Evolutionary conservation across 2,888 invertebrate genomes (phyloP), one percentile per base, ranked within the genome.

Genomic region (Xanthorhoe spadicearia): DNA sequence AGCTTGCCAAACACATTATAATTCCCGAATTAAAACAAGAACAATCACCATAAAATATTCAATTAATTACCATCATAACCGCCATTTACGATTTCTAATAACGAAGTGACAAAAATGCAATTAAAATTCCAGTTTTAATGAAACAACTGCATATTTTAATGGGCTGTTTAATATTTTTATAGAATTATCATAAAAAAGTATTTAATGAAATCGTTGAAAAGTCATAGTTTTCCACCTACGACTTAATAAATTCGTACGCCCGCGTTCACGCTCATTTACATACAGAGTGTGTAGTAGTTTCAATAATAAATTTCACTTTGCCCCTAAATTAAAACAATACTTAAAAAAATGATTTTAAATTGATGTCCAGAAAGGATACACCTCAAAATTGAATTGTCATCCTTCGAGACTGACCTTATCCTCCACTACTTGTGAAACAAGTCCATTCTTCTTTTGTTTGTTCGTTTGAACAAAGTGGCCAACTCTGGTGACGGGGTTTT

Each of bases 241-340:
- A 69, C 55, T 66, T 63, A 77, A 83, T 88, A 86, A 87, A 87
- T 88, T 82, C 85, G 83, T 83, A 78, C 72, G 80, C 84, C 62
- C 79, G 85, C 75, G 86, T 81, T 86, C 85, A 84, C 77, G 78
- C 81, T 76, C 80, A 75, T 82, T 86, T 89, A 88, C 86, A 85
- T 19, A 63, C 15, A 58, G 52, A 63, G 9, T 19, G 50, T 18
- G 49, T 32, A 18, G 13, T 8, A 54, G 55, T 52, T 43, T 17
- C 17, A 23, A 23, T 13, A 48, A 48, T 4, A 46, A 15, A 17
- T 48, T 15, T 48, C 48, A 48, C 17, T 46, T 5, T 38, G 13
- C 8, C 13, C 15, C 15, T 46, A 15, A 46, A 2, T n/a, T 9
- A 5, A 38, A 13, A 38, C 32, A 32, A 13, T 10, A 13, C 13